These are phyloP conservation scores for Cryptomyrus ogoouensis DNA, from an alignment of 2,113 vertebrate genomes.

Conservation along the genomic window DNA sequence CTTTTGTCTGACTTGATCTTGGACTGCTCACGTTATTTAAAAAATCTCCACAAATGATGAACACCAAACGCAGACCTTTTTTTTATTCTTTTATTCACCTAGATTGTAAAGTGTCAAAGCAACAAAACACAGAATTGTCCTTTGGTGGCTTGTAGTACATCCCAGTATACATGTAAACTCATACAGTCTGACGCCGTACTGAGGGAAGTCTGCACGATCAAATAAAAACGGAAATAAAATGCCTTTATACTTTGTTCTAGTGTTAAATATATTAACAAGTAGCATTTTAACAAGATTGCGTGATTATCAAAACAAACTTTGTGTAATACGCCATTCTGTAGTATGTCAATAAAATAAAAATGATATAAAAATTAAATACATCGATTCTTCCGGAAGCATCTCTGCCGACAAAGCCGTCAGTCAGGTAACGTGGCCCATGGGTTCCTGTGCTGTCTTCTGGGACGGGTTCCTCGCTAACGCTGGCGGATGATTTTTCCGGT, in stretches of 20 bases:
- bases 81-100: constrained; percentile 81
- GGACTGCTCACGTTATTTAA: neutral
- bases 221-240: constrained; percentile 59
- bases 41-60: constrained; percentile 18
- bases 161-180: constrained; percentile 91
- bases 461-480: neutral
- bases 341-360: constrained; percentile 86
- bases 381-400: constrained; percentile 72
- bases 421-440: constrained; percentile 59
- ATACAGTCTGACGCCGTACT: constrained; percentile 96
- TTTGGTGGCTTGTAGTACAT: constrained; percentile 98
- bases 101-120: constrained; percentile 96
- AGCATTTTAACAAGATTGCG: constrained; percentile 83
- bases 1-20: neutral
- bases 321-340: constrained; percentile 45
- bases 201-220: constrained; percentile 85
- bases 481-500: neutral
- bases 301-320: constrained; percentile 71
- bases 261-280: constrained; percentile 75
- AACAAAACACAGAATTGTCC: constrained; percentile 98
- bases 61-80: constrained; percentile 20
- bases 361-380: constrained; percentile 90
- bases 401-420: constrained; percentile 60
- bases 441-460: constrained; percentile 55
- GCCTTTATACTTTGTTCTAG: constrained; percentile 53